These are phyloP conservation scores for Drosophila dunni DNA, from an alignment of 1,140 invertebrate genomes.

Conservation along the genomic window DNA sequence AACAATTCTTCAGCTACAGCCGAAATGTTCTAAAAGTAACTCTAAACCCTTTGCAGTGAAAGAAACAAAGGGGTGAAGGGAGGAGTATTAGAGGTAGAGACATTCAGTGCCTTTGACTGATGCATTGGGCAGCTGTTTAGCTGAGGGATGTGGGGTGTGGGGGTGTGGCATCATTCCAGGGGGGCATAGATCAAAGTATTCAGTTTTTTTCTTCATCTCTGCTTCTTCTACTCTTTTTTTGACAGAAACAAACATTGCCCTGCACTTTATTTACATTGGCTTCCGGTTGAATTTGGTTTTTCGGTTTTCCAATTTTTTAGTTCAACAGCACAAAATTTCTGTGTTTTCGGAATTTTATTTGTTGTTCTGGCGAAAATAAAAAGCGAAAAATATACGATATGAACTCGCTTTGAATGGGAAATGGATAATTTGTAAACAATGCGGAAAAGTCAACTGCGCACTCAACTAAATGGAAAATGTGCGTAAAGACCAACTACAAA, in stretches of 20 bases:
- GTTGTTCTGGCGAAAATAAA: constrained; percentile 73
- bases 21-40: constrained; percentile 59
- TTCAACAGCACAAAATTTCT: constrained; percentile 36
- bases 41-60: constrained; percentile 64
- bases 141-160: neutral
- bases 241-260: constrained; percentile 79
- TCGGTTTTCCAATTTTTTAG: constrained; percentile 29
- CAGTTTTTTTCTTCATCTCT: constrained; percentile 54
- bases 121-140: constrained; percentile 62
- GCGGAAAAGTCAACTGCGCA: constrained; percentile 41
- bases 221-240: constrained; percentile 56
- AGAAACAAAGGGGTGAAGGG: neutral
- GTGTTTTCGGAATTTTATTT: constrained; percentile 65
- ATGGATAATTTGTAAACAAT: constrained; percentile 36
- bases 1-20: constrained; percentile 46
- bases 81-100: constrained; percentile 10
- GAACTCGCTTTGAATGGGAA: constrained; percentile 33
- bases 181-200: constrained; percentile 74
- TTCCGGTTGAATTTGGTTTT: constrained; percentile 75
- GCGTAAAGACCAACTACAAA: constrained; percentile 29
- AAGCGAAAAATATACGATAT: constrained; percentile 65
- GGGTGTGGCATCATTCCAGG: neutral
- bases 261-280: constrained; percentile 81
- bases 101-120: constrained; percentile 64
- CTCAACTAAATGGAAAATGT: constrained; percentile 41